phyloP scores from a whole-genome alignment of 1,140 invertebrate species.

The Nomia melanderi region DNA sequence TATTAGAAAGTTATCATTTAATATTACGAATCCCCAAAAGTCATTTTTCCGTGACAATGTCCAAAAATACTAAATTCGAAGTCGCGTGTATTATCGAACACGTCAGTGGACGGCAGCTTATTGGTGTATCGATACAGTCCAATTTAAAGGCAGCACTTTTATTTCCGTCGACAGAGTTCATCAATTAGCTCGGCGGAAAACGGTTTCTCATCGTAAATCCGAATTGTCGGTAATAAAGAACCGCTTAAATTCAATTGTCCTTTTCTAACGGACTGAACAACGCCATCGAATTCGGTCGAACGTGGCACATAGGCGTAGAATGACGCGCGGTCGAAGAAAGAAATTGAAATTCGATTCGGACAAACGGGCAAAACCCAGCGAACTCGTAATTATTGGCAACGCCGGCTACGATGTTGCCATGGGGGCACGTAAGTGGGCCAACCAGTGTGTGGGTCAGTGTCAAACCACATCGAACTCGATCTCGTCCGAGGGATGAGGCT shows the following conservation, averaged over 20 bases:
- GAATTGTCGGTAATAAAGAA: background rate
- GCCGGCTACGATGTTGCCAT: constrained; percentile 25
- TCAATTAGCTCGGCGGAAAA: background rate
- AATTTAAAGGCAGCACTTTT: background rate
- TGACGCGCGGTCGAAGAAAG: background rate
- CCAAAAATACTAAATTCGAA: too few species aligned
- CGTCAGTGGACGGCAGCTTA: too few species aligned
- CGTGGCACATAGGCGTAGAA: background rate
- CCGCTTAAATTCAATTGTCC: too few species aligned
- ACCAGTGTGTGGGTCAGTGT: constrained; percentile 74
- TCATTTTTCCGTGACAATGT: too few species aligned
- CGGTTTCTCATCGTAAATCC: constrained; percentile 8
- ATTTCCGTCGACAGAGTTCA: background rate
- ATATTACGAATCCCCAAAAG: too few species aligned
- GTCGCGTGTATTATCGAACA: too few species aligned
- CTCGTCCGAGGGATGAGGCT: constrained; percentile 53
- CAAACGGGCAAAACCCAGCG: constrained; percentile 9
- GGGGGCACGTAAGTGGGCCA: constrained; percentile 70
- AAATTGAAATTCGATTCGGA: background rate
- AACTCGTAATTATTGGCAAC: constrained; percentile 40
- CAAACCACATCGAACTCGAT: constrained; percentile 70
- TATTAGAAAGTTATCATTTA: too few species aligned
- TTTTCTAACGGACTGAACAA: too few species aligned
- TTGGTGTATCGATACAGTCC: background rate
- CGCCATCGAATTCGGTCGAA: too few species aligned